Base-by-base conservation (phyloP, 2,113 vertebrate genomes). In the Caracal caracal region DNA sequence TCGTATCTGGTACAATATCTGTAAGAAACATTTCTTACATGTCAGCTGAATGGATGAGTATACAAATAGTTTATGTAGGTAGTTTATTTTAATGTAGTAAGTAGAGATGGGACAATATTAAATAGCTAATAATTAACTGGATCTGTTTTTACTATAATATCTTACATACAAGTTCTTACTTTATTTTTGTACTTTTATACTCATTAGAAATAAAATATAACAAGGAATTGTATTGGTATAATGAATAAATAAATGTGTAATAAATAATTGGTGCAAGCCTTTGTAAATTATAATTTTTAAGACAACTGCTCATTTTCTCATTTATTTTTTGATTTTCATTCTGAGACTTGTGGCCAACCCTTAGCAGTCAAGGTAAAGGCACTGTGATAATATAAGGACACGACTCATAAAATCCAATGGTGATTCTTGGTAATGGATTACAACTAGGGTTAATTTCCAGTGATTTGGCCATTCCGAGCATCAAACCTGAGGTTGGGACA, bases 151-250 rank as follows among this genome's bases (percentile, higher is more conserved):
- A 63, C 30, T 88, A 35, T 51, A 66, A 51, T n/a, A 78, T 28
- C 4, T 5, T 90, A 26, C 3, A 65, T 3, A 9, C 1, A 88
- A 33, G 0, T 68, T 90, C 20, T 68, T 81, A 26, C 1, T 81
- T 97, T 47, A 65, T 26, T 94, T 93, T 93, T 47, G 37, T 88
- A 17, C 1, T 88, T 86, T 91, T 84, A 61, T 88, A 75, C 4
- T 30, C 13, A 53, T 4, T 81, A 19, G 2, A 76, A 76, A 59
- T 56, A 63, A 88, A 40, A 63, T 8, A 53, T 66, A n/a, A 40
- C 87, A 73, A 66, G 65, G 90, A n/a, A 71, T 12, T 51, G 53
- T 61, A 11, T 89, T 86, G 78, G 47, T 68, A 33, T 53, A 65
- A 53, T 9, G 53, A 94, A 93, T 26, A 68, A 30, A 47, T 30